Percentiles rank a stretch among this genome's conserved stretches.
Evolutionary conservation across 2,888 invertebrate species (phyloP).

Genomic region (Synergus laeviventris): DNA sequence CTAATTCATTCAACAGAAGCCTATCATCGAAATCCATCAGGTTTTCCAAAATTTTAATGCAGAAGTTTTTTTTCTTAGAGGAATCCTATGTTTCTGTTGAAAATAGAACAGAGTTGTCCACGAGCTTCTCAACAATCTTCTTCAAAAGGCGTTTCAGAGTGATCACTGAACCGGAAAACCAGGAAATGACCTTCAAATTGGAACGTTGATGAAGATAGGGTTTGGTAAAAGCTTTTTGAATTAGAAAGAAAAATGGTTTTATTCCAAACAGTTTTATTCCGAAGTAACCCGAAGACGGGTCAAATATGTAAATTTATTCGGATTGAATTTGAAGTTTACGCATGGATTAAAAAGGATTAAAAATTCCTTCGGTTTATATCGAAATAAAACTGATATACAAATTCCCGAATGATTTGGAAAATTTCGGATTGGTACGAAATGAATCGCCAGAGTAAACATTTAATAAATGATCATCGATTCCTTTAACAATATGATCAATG

Average conservation of each 20-base stretch:
- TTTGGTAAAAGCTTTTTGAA: too few species aligned
- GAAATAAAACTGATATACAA: too few species aligned
- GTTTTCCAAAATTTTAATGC: background rate
- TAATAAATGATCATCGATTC: background rate
- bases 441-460: too few species aligned
- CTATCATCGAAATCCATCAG: background rate
- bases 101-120: background rate
- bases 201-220: background rate
- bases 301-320: too few species aligned
- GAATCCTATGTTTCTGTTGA: background rate
- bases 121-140: background rate
- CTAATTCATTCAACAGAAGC: background rate
- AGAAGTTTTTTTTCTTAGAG: background rate
- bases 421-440: too few species aligned
- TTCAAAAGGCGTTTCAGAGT: background rate
- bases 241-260: too few species aligned
- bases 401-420: too few species aligned
- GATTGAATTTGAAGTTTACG: too few species aligned
- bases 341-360: too few species aligned
- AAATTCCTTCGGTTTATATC: too few species aligned
- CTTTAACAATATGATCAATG: background rate
- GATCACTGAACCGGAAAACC: background rate
- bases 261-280: too few species aligned
- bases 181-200: background rate
- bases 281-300: too few species aligned